Conservation (phyloP, 2,113 vertebrate species). For the Archilochus colubris region DNA sequence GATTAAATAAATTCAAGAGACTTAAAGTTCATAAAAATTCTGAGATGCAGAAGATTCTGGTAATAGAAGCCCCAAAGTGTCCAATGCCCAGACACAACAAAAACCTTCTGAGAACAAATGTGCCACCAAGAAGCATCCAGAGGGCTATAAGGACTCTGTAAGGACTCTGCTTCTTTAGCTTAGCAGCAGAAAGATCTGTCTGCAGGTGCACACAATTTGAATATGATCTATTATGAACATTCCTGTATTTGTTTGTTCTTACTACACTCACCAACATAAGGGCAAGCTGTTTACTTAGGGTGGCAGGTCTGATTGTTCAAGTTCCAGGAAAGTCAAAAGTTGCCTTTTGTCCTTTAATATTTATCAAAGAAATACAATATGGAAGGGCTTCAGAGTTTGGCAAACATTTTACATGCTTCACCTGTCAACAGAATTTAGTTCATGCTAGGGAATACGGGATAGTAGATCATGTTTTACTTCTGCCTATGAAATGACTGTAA, state of each 20-base stretch:
- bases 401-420: background rate
- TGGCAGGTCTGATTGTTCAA: background rate
- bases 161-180: background rate
- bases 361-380: conserved; percentile 29
- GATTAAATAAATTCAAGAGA: background rate
- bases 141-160: accelerated
- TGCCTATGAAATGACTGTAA: background rate
- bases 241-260: background rate
- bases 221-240: background rate
- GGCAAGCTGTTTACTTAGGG: background rate
- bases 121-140: background rate
- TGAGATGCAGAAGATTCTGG: background rate
- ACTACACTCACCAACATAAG: background rate
- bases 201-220: background rate
- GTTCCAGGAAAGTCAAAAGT: conserved; percentile 19
- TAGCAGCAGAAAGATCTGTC: background rate
- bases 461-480: background rate
- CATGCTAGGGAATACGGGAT: background rate
- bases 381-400: background rate
- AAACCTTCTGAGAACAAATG: background rate
- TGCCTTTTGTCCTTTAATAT: conserved; percentile 9
- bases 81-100: accelerated
- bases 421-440: background rate
- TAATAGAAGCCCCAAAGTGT: background rate
- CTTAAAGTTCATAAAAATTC: background rate